Conservation (phyloP, 2,113 vertebrate species). For the Trematomus loennbergii region DNA sequence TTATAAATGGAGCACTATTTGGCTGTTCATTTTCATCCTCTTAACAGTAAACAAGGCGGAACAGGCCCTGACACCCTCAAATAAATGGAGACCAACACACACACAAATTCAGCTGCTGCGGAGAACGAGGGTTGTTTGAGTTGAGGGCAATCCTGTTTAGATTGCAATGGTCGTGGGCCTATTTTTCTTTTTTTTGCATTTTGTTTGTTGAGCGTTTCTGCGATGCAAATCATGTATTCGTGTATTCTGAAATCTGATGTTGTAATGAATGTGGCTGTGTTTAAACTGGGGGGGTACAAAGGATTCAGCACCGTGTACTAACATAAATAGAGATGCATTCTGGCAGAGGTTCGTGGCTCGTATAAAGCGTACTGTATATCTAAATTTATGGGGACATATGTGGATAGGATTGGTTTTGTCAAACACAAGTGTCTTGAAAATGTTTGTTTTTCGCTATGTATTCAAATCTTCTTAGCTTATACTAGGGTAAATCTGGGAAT, state of each 20-base stretch:
- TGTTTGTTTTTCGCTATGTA: constrained; percentile 20
- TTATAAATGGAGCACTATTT: constrained; percentile 83
- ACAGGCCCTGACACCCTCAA: constrained; percentile 79
- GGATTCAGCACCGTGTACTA: constrained; percentile 35
- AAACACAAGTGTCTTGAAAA: neutral
- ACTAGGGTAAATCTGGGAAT: constrained; percentile 14
- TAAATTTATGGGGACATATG: constrained; percentile 19
- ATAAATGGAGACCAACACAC: constrained; percentile 74
- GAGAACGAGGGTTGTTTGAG: constrained; percentile 66
- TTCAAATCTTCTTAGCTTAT: constrained; percentile 7
- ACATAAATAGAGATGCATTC: constrained; percentile 24
- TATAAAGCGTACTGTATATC: constrained; percentile 23
- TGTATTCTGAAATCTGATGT: constrained; percentile 67
- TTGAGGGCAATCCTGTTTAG: constrained; percentile 79
- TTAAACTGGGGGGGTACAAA: constrained; percentile 47
- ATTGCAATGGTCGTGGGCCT: constrained; percentile 52
- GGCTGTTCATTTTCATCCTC: constrained; percentile 83
- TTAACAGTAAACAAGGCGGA: constrained; percentile 83
- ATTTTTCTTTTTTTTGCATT: constrained; percentile 41
- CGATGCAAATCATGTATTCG: constrained; percentile 59
- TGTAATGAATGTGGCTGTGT: constrained; percentile 68
- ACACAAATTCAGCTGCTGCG: constrained; percentile 67
- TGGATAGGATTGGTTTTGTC: constrained; percentile 30
- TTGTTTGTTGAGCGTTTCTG: constrained; percentile 68
- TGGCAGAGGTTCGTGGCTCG: neutral